Conservation (phyloP, 2,797 vertebrate genomes). For the Leptoclinus maculatus region DNA sequence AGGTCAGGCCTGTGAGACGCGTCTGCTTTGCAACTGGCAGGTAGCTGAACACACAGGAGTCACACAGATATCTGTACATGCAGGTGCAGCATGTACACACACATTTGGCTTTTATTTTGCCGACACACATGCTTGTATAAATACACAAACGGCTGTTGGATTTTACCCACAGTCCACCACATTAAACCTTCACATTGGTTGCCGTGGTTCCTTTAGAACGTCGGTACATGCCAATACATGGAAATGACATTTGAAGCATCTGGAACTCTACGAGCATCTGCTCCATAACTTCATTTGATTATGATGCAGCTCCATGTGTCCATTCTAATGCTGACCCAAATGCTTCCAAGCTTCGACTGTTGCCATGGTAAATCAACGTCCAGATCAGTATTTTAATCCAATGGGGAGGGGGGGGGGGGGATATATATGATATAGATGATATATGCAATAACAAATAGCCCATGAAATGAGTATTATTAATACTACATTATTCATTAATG, state of each 20-base stretch:
- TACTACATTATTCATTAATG: no score
- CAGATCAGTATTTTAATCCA: no score
- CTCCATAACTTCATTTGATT: slow-evolving; percentile 9
- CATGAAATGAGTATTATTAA: no score
- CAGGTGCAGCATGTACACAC: background rate
- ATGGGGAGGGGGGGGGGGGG: no score
- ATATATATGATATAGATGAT: no score
- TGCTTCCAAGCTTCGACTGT: no score
- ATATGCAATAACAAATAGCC: no score
- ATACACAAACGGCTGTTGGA: slow-evolving; percentile 23
- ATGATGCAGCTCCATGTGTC: background rate
- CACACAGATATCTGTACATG: background rate
- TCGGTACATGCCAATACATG: background rate
- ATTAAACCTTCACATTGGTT: slow-evolving; percentile 5
- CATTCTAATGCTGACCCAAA: background rate
- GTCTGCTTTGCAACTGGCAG: slow-evolving; percentile 33
- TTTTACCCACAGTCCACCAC: slow-evolving; percentile 12
- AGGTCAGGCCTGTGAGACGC: slow-evolving; percentile 31
- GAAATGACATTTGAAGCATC: slow-evolving; percentile 30
- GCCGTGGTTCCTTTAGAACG: slow-evolving; percentile 5
- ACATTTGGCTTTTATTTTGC: slow-evolving; percentile 3
- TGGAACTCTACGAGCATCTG: slow-evolving; percentile 34
- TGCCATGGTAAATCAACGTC: no score
- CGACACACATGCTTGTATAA: background rate
- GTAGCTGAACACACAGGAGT: background rate